A percentile compares a stretch with the other conserved stretches of the same genome.
These are phyloP conservation scores for Etia nguti DNA, from an alignment of 2,113 vertebrate species.

Conservation along the genomic window DNA sequence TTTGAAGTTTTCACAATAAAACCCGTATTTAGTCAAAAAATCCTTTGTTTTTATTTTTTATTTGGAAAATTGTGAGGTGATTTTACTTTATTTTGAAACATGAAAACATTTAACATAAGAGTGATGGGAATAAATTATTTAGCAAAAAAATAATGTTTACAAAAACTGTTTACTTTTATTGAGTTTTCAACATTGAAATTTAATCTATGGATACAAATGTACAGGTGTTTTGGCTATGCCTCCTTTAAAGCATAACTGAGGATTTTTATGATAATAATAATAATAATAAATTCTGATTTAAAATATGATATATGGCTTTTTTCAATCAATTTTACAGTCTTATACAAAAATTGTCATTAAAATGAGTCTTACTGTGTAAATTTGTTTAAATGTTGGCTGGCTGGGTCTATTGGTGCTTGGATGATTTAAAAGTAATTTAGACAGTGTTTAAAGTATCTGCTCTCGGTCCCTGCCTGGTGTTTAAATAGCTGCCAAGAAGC, in stretches of 20 bases:
- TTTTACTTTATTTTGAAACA: neutral
- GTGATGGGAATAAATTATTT: neutral
- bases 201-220: neutral
- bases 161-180: neutral
- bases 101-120: neutral
- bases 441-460: neutral
- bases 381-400: neutral
- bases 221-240: neutral
- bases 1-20: neutral
- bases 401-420: neutral
- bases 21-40: neutral
- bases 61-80: neutral
- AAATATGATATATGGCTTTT: neutral
- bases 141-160: neutral
- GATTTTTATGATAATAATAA: neutral
- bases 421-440: neutral
- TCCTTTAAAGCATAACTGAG: neutral
- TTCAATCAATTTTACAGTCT: neutral
- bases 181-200: no score
- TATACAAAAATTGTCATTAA: neutral
- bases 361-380: neutral
- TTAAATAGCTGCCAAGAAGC: neutral
- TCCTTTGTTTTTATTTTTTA: neutral
- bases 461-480: neutral
- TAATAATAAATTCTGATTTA: neutral